These are phyloP conservation scores for Zaprionus kolodkinae DNA, from an alignment of 1,140 invertebrate genomes.

Conservation along the genomic window DNA sequence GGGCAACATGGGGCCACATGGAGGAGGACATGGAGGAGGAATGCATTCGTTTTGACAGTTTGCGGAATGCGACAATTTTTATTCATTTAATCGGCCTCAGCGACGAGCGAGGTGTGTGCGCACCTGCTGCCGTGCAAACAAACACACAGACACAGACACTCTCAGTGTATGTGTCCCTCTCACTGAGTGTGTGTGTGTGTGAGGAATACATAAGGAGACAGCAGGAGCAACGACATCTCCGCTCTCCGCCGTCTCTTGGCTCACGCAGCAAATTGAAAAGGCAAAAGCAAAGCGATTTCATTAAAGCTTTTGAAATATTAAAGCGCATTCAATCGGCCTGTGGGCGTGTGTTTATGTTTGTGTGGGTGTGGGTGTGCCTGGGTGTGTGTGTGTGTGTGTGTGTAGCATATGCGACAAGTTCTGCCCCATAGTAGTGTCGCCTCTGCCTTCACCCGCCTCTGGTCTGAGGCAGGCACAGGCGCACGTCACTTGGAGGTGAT, in stretches of 20 bases:
- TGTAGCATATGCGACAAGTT: conserved; percentile 29
- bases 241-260: conserved; percentile 5
- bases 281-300: conserved; percentile 73
- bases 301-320: conserved; percentile 78
- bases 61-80: conserved; percentile 52
- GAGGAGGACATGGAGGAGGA: conserved; percentile 16
- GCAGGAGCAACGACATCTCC: neutral
- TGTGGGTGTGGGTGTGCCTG: neutral
- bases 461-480: neutral
- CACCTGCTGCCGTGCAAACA: conserved; percentile 21
- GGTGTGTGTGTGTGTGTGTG: conserved; percentile 14
- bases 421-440: conserved; percentile 6
- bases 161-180: neutral
- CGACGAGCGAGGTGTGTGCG: conserved; percentile 10
- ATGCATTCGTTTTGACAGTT: conserved; percentile 52
- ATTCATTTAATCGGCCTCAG: conserved; percentile 45
- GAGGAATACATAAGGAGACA: conserved; percentile 5
- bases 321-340: conserved; percentile 61
- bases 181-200: neutral
- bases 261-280: conserved; percentile 66
- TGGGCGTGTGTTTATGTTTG: conserved; percentile 30
- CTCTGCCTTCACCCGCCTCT: neutral
- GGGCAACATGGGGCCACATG: neutral
- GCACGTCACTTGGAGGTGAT: conserved; percentile 41
- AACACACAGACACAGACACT: conserved; percentile 9